Conservation (phyloP, 2,797 vertebrate genomes). For the Ctenosaura bakeri region DNA sequence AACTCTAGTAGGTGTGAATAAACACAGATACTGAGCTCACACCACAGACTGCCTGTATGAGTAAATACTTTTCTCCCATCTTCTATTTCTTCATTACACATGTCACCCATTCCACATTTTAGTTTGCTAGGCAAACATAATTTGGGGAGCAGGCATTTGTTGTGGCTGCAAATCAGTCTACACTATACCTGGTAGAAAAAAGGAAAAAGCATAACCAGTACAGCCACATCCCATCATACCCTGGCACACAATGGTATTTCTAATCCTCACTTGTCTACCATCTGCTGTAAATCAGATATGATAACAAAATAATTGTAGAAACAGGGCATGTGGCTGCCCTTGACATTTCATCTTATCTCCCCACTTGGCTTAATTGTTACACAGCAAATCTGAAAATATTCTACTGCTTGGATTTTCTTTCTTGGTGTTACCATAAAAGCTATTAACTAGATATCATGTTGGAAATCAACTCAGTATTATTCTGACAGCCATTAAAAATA, state of each 20-base stretch:
- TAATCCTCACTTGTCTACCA: constrained; percentile 51
- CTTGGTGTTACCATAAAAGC: not conserved
- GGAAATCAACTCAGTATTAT: not conserved
- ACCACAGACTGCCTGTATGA: no score
- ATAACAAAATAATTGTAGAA: constrained; percentile 66
- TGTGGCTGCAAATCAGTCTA: not conserved
- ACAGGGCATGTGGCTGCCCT: not conserved
- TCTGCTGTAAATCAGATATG: constrained; percentile 57
- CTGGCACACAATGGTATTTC: constrained; percentile 42
- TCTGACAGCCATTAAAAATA: constrained; percentile 6
- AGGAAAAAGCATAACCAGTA: constrained; percentile 29
- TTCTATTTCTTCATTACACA: not conserved
- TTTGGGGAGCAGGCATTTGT: not conserved
- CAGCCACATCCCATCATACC: constrained; percentile 18
- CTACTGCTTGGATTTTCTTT: constrained; percentile 27
- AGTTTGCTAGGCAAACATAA: not conserved
- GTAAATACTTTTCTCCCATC: not conserved
- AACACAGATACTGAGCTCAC: no score
- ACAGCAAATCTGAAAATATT: constrained; percentile 40
- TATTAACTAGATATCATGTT: constrained; percentile 19
- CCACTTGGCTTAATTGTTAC: constrained; percentile 5
- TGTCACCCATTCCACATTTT: not conserved
- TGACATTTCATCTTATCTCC: constrained; percentile 61
- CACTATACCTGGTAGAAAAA: not conserved
- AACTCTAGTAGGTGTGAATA: no score